Evolutionary conservation across 2,113 vertebrate species (phyloP).

Genomic region (Limnothrissa miodon): DNA sequence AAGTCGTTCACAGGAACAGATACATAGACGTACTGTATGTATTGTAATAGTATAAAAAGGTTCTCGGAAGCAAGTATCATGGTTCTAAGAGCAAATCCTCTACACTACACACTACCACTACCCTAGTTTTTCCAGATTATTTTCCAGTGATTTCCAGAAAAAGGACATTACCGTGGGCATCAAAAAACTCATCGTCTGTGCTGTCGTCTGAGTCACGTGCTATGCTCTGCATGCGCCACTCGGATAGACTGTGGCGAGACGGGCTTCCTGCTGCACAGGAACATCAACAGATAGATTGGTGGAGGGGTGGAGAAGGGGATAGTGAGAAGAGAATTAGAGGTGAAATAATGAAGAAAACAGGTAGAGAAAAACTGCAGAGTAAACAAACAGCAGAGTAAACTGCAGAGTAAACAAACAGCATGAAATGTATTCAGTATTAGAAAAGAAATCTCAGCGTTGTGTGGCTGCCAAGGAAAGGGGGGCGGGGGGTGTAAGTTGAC

Average conservation of each 20-base stretch:
- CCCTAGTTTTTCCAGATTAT: background rate
- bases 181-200: conserved; percentile 87
- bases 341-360: background rate
- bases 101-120: too few species aligned
- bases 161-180: conserved; percentile 76
- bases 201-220: conserved; percentile 85
- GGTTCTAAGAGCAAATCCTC: too few species aligned
- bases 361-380: background rate
- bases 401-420: background rate
- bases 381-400: background rate
- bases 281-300: background rate
- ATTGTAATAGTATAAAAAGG: too few species aligned
- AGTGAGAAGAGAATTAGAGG: background rate
- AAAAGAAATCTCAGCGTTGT: background rate
- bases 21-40: too few species aligned
- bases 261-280: conserved; percentile 75
- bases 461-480: background rate
- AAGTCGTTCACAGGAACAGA: too few species aligned
- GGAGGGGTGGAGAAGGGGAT: background rate
- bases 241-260: conserved; percentile 81
- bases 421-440: background rate
- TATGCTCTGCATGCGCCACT: conserved; percentile 91
- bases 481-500: too few species aligned
- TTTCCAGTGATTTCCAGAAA: background rate
- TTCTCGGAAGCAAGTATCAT: too few species aligned